These are phyloP conservation scores for Oeneis ivallda DNA, from an alignment of 2,888 invertebrate species.

Conservation along the genomic window DNA sequence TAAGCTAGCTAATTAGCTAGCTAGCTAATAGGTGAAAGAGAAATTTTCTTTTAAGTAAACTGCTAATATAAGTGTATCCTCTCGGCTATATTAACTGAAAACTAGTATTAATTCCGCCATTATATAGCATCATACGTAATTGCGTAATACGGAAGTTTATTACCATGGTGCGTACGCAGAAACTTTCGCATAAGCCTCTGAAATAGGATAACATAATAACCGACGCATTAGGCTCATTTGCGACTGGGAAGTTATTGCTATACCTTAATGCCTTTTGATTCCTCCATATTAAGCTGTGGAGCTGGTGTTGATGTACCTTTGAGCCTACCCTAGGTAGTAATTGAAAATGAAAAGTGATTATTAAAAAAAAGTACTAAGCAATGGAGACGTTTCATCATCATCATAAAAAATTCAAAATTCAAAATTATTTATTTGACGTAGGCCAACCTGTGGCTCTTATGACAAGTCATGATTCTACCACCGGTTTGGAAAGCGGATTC, in stretches of 20 bases:
- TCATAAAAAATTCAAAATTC: too few relatives aligned
- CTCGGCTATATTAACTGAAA: conserved; percentile 17
- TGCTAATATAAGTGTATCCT: not conserved
- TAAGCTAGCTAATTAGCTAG: too few relatives aligned
- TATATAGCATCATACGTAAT: conserved; percentile 50
- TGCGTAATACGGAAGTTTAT: conserved; percentile 69
- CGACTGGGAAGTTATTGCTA: conserved; percentile 48
- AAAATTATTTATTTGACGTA: too few relatives aligned
- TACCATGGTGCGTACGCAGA: conserved; percentile 61
- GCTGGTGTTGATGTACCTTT: conserved; percentile 8
- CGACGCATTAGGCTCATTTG: conserved; percentile 52
- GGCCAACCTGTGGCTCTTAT: too few relatives aligned
- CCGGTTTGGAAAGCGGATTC: too few relatives aligned
- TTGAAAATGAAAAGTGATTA: too few relatives aligned
- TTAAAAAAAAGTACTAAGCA: too few relatives aligned
- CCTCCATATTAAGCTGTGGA: conserved; percentile 16
- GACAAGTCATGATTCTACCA: too few relatives aligned
- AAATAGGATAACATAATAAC: conserved; percentile 59
- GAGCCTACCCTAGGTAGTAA: too few relatives aligned
- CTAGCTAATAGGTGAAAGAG: too few relatives aligned
- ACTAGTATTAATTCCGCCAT: conserved; percentile 30
- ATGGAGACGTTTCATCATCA: too few relatives aligned
- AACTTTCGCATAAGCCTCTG: conserved; percentile 62
- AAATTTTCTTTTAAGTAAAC: not conserved
- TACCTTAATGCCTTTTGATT: conserved; percentile 24